Percentiles rank a stretch among this genome's conserved stretches.
Conservation (phyloP, 2,888 invertebrate genomes). For the Apamea epomidion region DNA sequence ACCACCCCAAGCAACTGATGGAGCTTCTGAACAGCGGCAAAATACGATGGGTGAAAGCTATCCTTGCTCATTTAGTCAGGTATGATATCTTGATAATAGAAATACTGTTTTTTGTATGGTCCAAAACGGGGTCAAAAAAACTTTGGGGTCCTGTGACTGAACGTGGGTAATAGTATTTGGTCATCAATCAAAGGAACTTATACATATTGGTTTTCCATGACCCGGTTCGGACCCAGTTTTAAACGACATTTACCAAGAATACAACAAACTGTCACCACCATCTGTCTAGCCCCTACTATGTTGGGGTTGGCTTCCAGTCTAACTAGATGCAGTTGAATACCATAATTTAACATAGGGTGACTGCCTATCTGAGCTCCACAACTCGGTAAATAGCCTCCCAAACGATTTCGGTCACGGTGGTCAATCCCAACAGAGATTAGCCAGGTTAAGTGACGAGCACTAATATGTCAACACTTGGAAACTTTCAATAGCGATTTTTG, state of each 20-base stretch:
- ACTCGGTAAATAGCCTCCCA: no score
- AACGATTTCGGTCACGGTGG: no score
- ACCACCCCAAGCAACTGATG: slow-evolving; percentile 99
- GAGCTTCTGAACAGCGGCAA: slow-evolving; percentile 99
- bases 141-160: background rate
- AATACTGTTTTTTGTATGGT: background rate
- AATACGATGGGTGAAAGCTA: slow-evolving; percentile 99
- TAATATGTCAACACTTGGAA: no score
- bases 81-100: slow-evolving; percentile 72
- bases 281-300: no score
- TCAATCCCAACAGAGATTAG: no score
- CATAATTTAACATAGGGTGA: no score
- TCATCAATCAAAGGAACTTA: background rate
- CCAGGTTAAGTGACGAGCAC: no score
- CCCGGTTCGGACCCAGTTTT: background rate
- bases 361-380: no score
- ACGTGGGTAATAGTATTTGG: background rate
- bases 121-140: background rate
- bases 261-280: background rate
- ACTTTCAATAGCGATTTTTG: no score
- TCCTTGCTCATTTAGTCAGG: slow-evolving; percentile 98
- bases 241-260: background rate
- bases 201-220: background rate
- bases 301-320: no score
- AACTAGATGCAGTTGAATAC: no score